A percentile compares a stretch with the other conserved stretches of the same genome.
phyloP scores from a whole-genome alignment of 2,113 vertebrate genomes.

The Labrus mixtus region DNA sequence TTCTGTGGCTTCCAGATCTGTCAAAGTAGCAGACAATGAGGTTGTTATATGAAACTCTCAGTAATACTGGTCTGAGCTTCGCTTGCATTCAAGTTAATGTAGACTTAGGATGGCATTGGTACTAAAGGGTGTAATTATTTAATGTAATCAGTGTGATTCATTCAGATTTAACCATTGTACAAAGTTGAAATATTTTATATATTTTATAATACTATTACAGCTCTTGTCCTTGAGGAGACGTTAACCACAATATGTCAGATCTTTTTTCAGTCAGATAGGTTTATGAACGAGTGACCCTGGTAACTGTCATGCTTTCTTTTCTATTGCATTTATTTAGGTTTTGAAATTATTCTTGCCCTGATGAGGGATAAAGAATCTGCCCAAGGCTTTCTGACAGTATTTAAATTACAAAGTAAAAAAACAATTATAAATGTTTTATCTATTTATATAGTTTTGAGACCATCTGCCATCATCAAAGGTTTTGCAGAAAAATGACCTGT shows the following conservation, averaged over 20 bases:
- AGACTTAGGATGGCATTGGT: neutral
- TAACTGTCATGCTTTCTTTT: too few relatives aligned
- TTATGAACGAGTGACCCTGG: neutral
- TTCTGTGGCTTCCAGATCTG: slow-evolving; percentile 29
- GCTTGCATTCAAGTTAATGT: neutral
- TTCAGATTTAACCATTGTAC: neutral
- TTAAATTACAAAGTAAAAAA: neutral
- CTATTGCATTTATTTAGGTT: neutral
- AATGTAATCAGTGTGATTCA: neutral
- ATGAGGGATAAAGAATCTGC: neutral
- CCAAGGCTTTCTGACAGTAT: neutral
- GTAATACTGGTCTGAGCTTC: neutral
- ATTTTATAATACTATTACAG: neutral
- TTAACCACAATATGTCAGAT: neutral
- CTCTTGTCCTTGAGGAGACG: neutral
- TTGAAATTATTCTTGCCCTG: neutral
- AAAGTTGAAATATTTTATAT: neutral
- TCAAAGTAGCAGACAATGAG: slow-evolving; percentile 37
- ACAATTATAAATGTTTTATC: slow-evolving; percentile 4
- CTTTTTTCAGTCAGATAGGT: neutral
- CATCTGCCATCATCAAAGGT: slow-evolving; percentile 20
- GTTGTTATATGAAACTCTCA: slow-evolving; percentile 13
- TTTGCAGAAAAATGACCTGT: slow-evolving; percentile 2
- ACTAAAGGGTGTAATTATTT: neutral
- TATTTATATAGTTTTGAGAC: slow-evolving; percentile 1